Percentiles rank a stretch among this genome's conserved stretches.
Evolutionary conservation across 2,888 invertebrate species (phyloP).

Genomic region (Chironomus tentans): DNA sequence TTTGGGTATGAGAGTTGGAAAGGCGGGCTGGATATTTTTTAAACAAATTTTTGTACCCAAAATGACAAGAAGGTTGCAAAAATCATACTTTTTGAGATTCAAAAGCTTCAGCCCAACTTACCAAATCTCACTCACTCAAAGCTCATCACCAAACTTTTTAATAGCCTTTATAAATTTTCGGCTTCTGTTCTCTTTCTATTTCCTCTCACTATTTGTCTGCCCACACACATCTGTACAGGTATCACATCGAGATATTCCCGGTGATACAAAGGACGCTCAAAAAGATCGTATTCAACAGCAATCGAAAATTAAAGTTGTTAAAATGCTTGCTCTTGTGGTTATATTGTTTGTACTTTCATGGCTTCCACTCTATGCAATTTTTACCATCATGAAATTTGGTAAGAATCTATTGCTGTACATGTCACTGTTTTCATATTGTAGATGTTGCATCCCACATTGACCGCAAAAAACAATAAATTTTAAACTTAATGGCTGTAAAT

Average conservation of each 20-base stretch:
- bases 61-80: no score
- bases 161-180: no score
- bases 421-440: background rate
- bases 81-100: no score
- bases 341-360: slow-evolving; percentile 88
- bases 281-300: slow-evolving; percentile 90
- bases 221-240: slow-evolving; percentile 41
- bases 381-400: slow-evolving; percentile 76
- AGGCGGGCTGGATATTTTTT: no score
- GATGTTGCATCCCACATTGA: background rate
- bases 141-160: no score
- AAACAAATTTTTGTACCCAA: no score
- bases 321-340: slow-evolving; percentile 89
- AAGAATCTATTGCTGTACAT: slow-evolving; percentile 38
- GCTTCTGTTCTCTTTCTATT: no score
- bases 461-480: background rate
- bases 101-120: background rate
- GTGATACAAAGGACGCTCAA: slow-evolving; percentile 82
- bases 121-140: background rate
- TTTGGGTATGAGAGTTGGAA: no score
- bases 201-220: no score
- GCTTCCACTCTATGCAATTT: slow-evolving; percentile 85
- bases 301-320: slow-evolving; percentile 88
- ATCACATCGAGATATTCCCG: slow-evolving; percentile 78
- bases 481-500: background rate